Percentiles rank a stretch among this genome's conserved stretches.
Conservation (phyloP, 1,140 invertebrate genomes). For the Latrodectus geometricus region DNA sequence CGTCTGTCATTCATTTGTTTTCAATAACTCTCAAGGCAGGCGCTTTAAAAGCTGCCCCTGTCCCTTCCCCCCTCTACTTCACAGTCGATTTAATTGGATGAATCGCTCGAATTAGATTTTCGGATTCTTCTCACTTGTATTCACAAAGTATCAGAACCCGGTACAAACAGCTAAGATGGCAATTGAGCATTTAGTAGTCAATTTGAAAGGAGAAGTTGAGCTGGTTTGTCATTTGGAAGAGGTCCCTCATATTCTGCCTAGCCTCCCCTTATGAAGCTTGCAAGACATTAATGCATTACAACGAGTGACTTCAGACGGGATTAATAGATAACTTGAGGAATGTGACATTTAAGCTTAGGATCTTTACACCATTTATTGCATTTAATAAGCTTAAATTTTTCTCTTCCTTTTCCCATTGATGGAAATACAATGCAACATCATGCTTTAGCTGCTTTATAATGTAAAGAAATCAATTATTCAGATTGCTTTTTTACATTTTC, state of each 20-base stretch:
- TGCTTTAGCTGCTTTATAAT: too few relatives aligned
- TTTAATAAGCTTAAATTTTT: slow-evolving; percentile 19
- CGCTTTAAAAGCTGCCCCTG: too few relatives aligned
- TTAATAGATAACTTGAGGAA: slow-evolving; percentile 22
- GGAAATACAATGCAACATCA: too few relatives aligned
- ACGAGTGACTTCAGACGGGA: slow-evolving; percentile 11
- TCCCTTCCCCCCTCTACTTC: too few relatives aligned
- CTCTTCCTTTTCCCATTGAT: not conserved
- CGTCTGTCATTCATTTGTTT: slow-evolving; percentile 28
- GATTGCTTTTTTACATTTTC: too few relatives aligned
- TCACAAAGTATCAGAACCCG: not conserved
- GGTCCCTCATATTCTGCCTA: slow-evolving; percentile 9
- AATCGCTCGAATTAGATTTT: slow-evolving; percentile 29
- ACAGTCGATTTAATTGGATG: slow-evolving; percentile 12
- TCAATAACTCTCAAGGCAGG: too few relatives aligned
- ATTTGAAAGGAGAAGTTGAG: slow-evolving; percentile 10
- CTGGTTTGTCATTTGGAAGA: slow-evolving; percentile 14
- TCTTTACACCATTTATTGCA: slow-evolving; percentile 20
- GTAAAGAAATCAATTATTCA: too few relatives aligned
- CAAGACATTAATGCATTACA: slow-evolving; percentile 40
- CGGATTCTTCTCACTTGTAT: slow-evolving; percentile 18
- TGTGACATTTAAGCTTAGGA: slow-evolving; percentile 8
- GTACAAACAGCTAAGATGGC: not conserved
- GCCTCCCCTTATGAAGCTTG: slow-evolving; percentile 19
- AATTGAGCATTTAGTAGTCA: not conserved